A percentile compares a stretch with the other conserved stretches of the same genome.
These are phyloP conservation scores for Zapornia atra DNA, from an alignment of 2,113 vertebrate genomes.

Conservation along the genomic window DNA sequence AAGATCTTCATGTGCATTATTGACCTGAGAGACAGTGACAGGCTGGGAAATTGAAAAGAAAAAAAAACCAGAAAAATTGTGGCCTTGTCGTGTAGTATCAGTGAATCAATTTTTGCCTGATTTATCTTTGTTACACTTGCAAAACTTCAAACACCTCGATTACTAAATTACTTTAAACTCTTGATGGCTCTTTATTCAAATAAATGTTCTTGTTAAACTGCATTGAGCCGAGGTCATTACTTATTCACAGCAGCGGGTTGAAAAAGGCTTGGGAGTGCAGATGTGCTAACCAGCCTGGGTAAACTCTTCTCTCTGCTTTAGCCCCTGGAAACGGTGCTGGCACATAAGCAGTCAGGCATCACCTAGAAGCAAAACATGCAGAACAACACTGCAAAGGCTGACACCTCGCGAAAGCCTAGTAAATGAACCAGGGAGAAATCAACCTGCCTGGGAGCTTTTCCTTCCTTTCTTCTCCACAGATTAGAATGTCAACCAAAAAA, in stretches of 20 bases:
- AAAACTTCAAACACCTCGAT: constrained; percentile 14
- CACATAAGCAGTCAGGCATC: neutral
- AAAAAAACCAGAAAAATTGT: neutral
- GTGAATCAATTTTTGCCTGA: neutral
- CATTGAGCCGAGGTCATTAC: neutral
- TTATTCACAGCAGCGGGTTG: neutral
- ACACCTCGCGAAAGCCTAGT: neutral
- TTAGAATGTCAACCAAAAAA: constrained; percentile 11
- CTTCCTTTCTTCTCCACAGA: neutral
- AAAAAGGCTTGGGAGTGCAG: neutral
- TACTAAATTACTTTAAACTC: neutral
- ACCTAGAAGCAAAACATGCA: constrained; percentile 35
- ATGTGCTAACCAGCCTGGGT: neutral
- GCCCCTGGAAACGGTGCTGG: neutral
- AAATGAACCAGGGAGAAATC: neutral
- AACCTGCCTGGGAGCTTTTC: neutral
- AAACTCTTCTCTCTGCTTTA: neutral
- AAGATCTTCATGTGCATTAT: neutral
- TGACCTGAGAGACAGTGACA: neutral
- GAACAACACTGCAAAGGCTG: neutral
- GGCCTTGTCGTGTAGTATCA: neutral
- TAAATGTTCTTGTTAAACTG: neutral
- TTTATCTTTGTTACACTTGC: neutral
- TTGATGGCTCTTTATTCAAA: constrained; percentile 21
- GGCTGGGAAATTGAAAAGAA: neutral